Evolutionary conservation across 2,888 invertebrate genomes (phyloP).

Genomic region (Tenthredo livida): DNA sequence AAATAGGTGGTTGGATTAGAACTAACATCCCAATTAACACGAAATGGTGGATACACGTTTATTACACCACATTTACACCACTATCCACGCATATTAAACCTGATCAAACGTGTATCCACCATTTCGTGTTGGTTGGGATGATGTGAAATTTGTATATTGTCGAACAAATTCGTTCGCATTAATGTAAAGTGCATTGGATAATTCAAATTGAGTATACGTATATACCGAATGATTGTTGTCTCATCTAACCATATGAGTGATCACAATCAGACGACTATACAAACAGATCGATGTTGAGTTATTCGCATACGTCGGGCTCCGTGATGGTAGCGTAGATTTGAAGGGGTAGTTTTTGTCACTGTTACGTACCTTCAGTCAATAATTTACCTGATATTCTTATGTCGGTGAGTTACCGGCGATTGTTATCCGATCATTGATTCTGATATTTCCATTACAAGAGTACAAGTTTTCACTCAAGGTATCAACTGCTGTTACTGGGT

Average conservation of each 20-base stretch:
- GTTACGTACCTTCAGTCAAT: not conserved
- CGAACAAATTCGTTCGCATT: too few relatives aligned
- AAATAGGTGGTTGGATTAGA: too few relatives aligned
- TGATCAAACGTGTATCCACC: too few relatives aligned
- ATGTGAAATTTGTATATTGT: too few relatives aligned
- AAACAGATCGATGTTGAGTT: not conserved
- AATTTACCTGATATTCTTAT: not conserved
- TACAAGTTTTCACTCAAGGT: not conserved
- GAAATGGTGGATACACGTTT: too few relatives aligned
- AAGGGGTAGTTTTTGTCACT: not conserved
- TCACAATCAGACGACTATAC: not conserved
- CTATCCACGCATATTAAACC: too few relatives aligned
- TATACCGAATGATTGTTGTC: not conserved
- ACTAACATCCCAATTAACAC: too few relatives aligned
- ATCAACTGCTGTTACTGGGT: not conserved
- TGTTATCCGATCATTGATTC: not conserved
- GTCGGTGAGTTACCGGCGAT: not conserved
- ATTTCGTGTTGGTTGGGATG: too few relatives aligned
- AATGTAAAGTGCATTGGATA: not conserved
- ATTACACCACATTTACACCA: too few relatives aligned
- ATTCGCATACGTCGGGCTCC: not conserved
- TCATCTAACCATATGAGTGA: not conserved
- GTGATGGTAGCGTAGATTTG: not conserved
- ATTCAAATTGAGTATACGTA: not conserved
- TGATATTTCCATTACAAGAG: not conserved